Evolutionary conservation across 2,113 vertebrate genomes (phyloP), one percentile per base, ranked within the genome.

Genomic region (Tachuris rubrigastra): DNA sequence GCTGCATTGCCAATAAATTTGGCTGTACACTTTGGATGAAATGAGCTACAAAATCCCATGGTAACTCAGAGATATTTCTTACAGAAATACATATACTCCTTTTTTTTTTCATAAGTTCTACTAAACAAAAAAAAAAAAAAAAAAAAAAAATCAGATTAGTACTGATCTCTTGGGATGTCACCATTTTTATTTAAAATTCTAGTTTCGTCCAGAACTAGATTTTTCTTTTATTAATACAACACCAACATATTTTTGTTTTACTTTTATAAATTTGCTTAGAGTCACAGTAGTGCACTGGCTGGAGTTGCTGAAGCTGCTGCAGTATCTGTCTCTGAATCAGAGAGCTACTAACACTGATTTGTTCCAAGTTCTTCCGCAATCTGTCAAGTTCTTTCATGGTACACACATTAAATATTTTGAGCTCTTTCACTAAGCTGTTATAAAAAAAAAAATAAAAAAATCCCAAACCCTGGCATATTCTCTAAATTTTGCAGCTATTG

Each of bases 181-280:
- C 8, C 0, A 27, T 46, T 88, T 93, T 77, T 67, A 74, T 79
- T 73, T 91, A 73, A 14, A 81, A 21, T 39, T 72, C 37, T 83
- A 85, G 23, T 74, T 95, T 85, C 6, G 87, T 60, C 21, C 18
- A 63, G 55, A 80, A 63, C 6, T 79, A 82, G 28, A 46, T 49
- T 88, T 35, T 84, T 90, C n/a, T 77, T 23, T 50, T 66, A 41
- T 78, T 84, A 91, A 65, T 84, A 89, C 7, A 41, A 76, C 72
- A 91, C 7, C 12, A 91, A 30, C 28, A n/a, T 39, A 5, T 77
- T 66, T 86, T 80, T 94, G 74, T 96, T 96, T 97, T 81, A 72
- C 41, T 95, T 95, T 96, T 93, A 83, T 85, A 94, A 93, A 95
- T 93, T 72, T n/a, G 18, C 84, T 95, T 80, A 47, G 44, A 96